Evolutionary conservation across 2,113 vertebrate species (phyloP), one percentile per base, ranked within the genome.

Genomic region (Vimba vimba): DNA sequence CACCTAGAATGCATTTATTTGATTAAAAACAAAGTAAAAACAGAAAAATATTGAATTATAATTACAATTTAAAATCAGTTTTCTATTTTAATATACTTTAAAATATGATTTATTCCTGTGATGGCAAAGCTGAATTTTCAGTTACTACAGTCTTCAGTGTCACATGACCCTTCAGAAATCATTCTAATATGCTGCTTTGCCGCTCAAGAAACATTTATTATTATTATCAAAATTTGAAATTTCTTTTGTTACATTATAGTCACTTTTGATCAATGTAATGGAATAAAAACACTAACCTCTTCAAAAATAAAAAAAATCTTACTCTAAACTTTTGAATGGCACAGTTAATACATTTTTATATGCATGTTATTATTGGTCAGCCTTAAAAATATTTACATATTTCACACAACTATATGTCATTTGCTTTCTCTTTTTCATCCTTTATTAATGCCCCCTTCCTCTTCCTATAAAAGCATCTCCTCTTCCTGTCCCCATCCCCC

Each of bases 401-500:
- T n/a, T n/a, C n/a, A n/a, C n/a, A n/a, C n/a, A n/a, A n/a, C 39
- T 43, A 23, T 0, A n/a, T 43, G 23, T 45, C 2, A 45, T 74
- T 74, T 39, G 23, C 25, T 3, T 27, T 33, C 27, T 57, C 17
- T 6, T 13, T 21, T 78, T 78, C 10, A 55, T 52, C 5, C 19
- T 27, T 77, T 52, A 47, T 21, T 43, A 45, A 74, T 74, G 23
- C 23, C 71, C 0, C 3, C 6, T 43, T 85, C 15, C 27, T 87
- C 66, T 74, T 23, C 6, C 39, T 55, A 60, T 66, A 71, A 57
- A 66, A 50, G 43, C 33, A 69, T 62, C 30, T 21, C 52, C 59
- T 17, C 33, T 77, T 69, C 52, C 55, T n/a, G n/a, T 47, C 77
- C 82, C 45, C 55, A 50, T 66, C 71, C 33, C 62, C 84, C 84